These are phyloP conservation scores for Empidonax traillii DNA, from an alignment of 2,113 vertebrate genomes.

Conservation along the genomic window DNA sequence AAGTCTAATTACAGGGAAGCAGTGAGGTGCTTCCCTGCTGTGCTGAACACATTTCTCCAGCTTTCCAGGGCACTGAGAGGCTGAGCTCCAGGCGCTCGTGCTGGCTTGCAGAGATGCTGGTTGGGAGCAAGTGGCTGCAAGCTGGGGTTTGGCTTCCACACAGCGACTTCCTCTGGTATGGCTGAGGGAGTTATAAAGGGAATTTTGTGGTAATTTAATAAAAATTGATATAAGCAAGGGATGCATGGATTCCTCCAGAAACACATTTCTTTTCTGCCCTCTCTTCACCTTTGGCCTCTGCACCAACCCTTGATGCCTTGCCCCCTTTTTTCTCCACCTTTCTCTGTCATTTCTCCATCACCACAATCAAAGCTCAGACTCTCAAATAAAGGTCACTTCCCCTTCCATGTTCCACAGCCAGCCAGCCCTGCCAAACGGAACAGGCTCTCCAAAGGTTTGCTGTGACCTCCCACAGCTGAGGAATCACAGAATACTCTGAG, in stretches of 20 bases:
- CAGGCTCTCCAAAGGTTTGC: background rate
- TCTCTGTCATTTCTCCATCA: background rate
- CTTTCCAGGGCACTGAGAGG: background rate
- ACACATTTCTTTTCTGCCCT: background rate
- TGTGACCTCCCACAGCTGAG: background rate
- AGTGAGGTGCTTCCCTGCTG: background rate
- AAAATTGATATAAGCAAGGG: background rate
- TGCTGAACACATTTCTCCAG: fast-evolving
- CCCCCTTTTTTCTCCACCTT: background rate
- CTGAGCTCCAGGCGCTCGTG: background rate
- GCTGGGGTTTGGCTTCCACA: background rate
- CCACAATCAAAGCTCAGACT: background rate
- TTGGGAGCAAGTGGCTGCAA: background rate
- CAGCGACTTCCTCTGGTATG: background rate
- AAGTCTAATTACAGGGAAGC: constrained; percentile 27
- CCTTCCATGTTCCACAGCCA: background rate
- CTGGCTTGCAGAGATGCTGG: background rate
- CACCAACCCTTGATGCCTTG: background rate
- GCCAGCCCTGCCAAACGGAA: background rate
- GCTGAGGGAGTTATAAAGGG: background rate
- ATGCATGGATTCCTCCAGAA: background rate
- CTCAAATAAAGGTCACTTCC: background rate
- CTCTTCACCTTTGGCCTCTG: background rate
- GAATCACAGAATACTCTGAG: background rate
- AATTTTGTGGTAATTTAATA: background rate